Evolutionary conservation across 2,113 vertebrate species (phyloP).

Genomic region (Naja naja): DNA sequence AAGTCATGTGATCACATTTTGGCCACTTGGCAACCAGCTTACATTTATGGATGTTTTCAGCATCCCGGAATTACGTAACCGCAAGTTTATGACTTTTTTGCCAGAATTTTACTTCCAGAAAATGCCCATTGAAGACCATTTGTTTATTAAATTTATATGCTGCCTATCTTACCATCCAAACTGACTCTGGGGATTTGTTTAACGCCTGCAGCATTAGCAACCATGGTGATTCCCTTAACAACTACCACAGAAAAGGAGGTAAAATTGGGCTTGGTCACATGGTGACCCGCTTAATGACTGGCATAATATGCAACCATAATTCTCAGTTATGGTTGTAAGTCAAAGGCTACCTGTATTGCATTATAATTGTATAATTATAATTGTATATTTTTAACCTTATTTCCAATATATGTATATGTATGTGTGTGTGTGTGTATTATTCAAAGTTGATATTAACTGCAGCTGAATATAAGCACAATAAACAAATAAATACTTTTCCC

Average conservation of each 20-base stretch:
- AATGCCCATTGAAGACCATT: background rate
- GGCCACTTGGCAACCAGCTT: too few species aligned
- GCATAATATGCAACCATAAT: background rate
- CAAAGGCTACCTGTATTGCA: background rate
- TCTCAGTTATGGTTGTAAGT: background rate
- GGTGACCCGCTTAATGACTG: background rate
- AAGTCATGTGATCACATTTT: too few species aligned
- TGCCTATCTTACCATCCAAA: background rate
- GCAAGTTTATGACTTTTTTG: background rate
- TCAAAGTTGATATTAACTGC: too few species aligned
- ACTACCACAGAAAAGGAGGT: background rate
- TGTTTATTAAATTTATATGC: background rate
- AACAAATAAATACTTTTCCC: too few species aligned
- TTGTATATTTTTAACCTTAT: too few species aligned
- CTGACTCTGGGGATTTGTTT: background rate
- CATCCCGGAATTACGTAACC: background rate
- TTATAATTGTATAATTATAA: background rate
- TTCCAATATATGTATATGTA: too few species aligned
- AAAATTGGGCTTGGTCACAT: background rate
- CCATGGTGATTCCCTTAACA: too few species aligned
- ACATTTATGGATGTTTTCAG: background rate
- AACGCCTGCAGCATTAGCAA: background rate
- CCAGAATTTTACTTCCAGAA: background rate
- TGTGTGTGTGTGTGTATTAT: too few species aligned
- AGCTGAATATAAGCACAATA: too few species aligned